phyloP scores from a whole-genome alignment of 2,888 invertebrate species.

The Antitype chi region DNA sequence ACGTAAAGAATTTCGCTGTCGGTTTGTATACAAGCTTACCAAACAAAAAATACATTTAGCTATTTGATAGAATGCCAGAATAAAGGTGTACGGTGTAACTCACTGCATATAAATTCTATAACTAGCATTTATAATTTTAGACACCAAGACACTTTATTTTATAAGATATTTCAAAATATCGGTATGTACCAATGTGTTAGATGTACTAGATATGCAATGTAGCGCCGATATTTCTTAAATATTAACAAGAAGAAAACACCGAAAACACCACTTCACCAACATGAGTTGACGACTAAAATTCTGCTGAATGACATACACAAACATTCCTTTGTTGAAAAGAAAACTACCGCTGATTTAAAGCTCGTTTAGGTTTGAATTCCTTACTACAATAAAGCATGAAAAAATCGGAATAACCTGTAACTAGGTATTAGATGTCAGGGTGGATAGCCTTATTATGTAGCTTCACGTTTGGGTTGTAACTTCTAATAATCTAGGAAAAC shows the following conservation, averaged over 20 bases:
- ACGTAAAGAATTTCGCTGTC: background rate
- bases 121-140: slow-evolving; percentile 29
- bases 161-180: background rate
- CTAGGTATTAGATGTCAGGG: background rate
- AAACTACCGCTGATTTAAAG: background rate
- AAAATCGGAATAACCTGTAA: background rate
- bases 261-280: background rate
- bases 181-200: slow-evolving; percentile 7
- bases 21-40: slow-evolving; percentile 19
- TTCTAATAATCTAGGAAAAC: background rate
- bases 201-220: slow-evolving; percentile 4
- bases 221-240: background rate
- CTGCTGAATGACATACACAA: background rate
- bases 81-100: slow-evolving; percentile 27
- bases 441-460: background rate
- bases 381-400: background rate
- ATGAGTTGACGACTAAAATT: background rate
- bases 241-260: background rate
- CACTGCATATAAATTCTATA: slow-evolving; percentile 27
- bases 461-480: background rate
- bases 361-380: background rate
- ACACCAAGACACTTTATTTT: slow-evolving; percentile 18
- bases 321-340: background rate
- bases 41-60: slow-evolving; percentile 34
- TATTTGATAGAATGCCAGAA: slow-evolving; percentile 49